Evolutionary conservation across 1,140 invertebrate genomes (phyloP).

Genomic region (Zophobas morio): DNA sequence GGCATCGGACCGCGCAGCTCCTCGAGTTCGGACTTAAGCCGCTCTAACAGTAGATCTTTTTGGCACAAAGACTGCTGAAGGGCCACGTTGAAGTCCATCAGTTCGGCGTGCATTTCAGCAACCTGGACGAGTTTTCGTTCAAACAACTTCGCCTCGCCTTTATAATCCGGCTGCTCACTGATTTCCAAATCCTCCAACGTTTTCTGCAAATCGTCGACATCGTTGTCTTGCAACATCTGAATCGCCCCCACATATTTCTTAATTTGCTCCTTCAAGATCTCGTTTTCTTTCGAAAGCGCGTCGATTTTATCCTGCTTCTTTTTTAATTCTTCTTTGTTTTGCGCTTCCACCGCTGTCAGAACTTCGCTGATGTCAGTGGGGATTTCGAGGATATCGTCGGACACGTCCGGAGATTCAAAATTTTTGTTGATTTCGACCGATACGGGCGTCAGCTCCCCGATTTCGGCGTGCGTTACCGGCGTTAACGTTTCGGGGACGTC

Average conservation of each 20-base stretch:
- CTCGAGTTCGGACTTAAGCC: conserved; percentile 78
- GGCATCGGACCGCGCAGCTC: conserved; percentile 79
- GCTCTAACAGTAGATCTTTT: conserved; percentile 77
- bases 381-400: conserved; percentile 63
- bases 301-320: conserved; percentile 60
- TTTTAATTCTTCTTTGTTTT: conserved; percentile 63
- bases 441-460: conserved; percentile 71
- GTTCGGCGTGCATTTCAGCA: conserved; percentile 95
- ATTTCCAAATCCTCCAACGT: conserved; percentile 63
- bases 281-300: conserved; percentile 82
- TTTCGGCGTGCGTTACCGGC: conserved; percentile 67
- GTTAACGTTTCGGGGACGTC: conserved; percentile 66
- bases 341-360: conserved; percentile 63
- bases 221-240: conserved; percentile 83
- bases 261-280: conserved; percentile 88
- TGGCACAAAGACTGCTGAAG: conserved; percentile 70
- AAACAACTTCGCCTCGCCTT: conserved; percentile 86
- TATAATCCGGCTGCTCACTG: conserved; percentile 70
- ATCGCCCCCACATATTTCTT: conserved; percentile 92
- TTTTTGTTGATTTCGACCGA: conserved; percentile 61
- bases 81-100: conserved; percentile 93
- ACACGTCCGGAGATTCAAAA: conserved; percentile 57
- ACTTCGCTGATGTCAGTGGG: conserved; percentile 65
- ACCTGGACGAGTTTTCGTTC: conserved; percentile 94
- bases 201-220: conserved; percentile 67